Evolutionary conservation across 2,113 vertebrate species (phyloP), one percentile per base, ranked within the genome.

Genomic region (Tinamus guttatus): DNA sequence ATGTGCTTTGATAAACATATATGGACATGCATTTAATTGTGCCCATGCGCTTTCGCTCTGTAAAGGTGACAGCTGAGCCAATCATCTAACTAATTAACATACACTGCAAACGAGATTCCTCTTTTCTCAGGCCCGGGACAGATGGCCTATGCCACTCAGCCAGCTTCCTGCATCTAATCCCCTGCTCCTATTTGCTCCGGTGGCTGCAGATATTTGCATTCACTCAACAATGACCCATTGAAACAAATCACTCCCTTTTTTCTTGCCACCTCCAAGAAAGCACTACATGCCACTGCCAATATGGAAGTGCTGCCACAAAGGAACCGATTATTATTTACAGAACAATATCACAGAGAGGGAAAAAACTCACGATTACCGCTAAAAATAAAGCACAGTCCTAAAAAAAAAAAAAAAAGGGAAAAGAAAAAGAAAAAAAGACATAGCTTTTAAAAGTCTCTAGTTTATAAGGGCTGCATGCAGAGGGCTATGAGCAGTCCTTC

Each of bases 111-210:
- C 79, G 95, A 96, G 97, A 97, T 92, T 91, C 93, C 74, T 94
- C 95, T 97, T 97, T 97, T 97, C 97, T 97, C 96, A 97, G 96
- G 96, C 75, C 93, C 85, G 7, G 90, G 96, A 94, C 97, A 98
- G 97, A 98, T 97, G 98, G 97, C 96, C 97, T 95, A 79, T 97
- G 96, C 96, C 97, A 97, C 97, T 97, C 96, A 95, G 91, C 89
- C 96, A 95, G 94, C 92, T 95, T 96, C 95, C 91, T 92, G 81
- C 86, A n/a, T 90, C 95, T 96, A 96, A 95, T 97, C 97, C 96
- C 86, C 92, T 86, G 75, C 94, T 94, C 93, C 92, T 97, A 93
- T 97, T 97, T 98, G 97, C 97, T 97, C 94, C 95, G 67, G 78
- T 94, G 91, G 87, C 93, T 95, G 95, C 77, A 80, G 96, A 96